A percentile compares a stretch with the other conserved stretches of the same genome.
Evolutionary conservation across 2,888 invertebrate genomes (phyloP).

Genomic region (Hermodice carunculata): DNA sequence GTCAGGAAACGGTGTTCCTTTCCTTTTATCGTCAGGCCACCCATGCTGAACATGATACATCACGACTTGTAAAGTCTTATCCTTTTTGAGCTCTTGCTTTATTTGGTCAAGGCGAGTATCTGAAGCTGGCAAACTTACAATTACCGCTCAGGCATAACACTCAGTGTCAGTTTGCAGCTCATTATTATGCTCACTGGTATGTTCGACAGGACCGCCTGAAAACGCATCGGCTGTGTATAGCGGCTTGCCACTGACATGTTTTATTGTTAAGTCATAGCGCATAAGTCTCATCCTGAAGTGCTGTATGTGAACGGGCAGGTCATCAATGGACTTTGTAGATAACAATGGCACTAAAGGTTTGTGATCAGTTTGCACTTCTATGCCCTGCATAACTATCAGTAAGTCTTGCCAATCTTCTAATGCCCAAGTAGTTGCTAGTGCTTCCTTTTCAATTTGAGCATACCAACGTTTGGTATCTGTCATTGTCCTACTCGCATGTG

Average conservation of each 20-base stretch:
- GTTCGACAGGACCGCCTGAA: background rate
- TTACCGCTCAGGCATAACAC: background rate
- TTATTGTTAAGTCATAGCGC: background rate
- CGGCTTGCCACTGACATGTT: constrained; percentile 4
- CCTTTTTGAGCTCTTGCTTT: too few relatives aligned
- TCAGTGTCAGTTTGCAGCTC: background rate
- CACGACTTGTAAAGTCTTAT: too few relatives aligned
- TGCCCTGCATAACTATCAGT: constrained; percentile 3
- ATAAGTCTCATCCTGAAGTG: constrained; percentile 5
- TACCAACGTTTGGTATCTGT: constrained; percentile 57
- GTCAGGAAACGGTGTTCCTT: too few relatives aligned
- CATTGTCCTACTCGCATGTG: constrained; percentile 60
- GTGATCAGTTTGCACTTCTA: constrained; percentile 4
- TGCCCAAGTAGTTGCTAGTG: constrained; percentile 6
- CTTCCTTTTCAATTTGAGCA: constrained; percentile 36
- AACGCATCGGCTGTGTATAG: background rate
- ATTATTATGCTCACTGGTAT: background rate
- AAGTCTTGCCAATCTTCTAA: background rate
- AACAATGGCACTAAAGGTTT: constrained; percentile 8
- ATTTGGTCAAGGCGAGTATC: too few relatives aligned
- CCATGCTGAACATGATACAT: too few relatives aligned
- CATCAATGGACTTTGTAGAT: background rate
- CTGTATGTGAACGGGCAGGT: constrained; percentile 3
- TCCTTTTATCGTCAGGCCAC: too few relatives aligned
- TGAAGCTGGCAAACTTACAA: background rate